Base-by-base conservation (phyloP, 2,113 vertebrate genomes). In the Elgaria multicarinata region DNA sequence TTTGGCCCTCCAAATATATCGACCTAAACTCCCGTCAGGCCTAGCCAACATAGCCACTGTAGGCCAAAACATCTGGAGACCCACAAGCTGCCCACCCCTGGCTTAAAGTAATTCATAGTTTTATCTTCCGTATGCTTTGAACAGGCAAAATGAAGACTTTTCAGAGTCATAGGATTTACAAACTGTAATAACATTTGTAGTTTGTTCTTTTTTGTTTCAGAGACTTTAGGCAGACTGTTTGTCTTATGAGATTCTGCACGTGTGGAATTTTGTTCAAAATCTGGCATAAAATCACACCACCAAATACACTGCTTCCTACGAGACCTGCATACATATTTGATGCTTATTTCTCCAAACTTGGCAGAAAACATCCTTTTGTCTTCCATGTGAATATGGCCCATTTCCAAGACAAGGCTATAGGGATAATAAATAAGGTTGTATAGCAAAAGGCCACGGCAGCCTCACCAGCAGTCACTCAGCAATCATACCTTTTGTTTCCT, bases 381-480 rank as follows among this genome's bases (percentile, higher is more conserved):
- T 89, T 89, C 81, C 81, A 78, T 84, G 88, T 84, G 82, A 84
- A 89, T 78, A 84, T 89, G 88, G 88, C 74, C 62, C 42, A 33
- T 84, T 78, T 89, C 88, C 88, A 89, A 89, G 74, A 42, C 81
- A 89, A 89, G 72, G 82, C 88, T 84, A 89, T 78, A 84, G 58
- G 75, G 88, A 89, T 89, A 88, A 82, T 88, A 83, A 89, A 89
- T 89, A 89, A 89, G 88, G 82, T 85, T 89, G 72, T 89, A 83
- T 78, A 85, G 74, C 62, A 67, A 76, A 89, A 84, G 81, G 62
- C 81, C 62, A 77, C 16, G 6, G 33, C 72, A 89, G 33, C 72
- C 44, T 89, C 66, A 89, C 58, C 82, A 89, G 82, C 58, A 55
- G n/a, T 81, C 36, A 72, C 79, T 72, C 46, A 74, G 46, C 67